Base-by-base conservation (phyloP, 2,888 invertebrate genomes). In the Lobophora halterata region DNA sequence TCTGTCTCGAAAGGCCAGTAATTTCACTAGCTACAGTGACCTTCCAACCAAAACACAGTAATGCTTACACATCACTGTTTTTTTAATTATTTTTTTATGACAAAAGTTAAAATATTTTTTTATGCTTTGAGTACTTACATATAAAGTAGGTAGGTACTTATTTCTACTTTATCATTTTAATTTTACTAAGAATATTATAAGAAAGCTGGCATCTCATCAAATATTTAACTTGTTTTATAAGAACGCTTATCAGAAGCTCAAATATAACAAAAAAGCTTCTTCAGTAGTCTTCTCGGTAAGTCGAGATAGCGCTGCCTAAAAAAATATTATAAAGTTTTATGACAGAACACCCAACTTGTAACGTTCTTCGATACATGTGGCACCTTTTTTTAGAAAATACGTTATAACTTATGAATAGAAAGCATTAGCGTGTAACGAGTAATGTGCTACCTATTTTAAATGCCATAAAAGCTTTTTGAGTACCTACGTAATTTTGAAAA, bases 201-300 rank as follows among this genome's bases (percentile, higher is more conserved):
- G 9, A 9, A 38, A 19, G 14, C 19, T 24, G 23, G 7, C 20
- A 33, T 13, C 7, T 14, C 19, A 10, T 28, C 39, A 40, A 49
- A 49, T 48, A 46, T 43, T 32, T 42, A 30, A 16, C 12, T 16
- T 30, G 38, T 44, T 48, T 44, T 27, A 20, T 23, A 14, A 10
- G 41, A 42, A 49, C 50, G 52, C 69, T 79, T 82, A 82, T 81
- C 80, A 58, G 36, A 57, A 62, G 42, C 60, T 50, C 65, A 75
- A 75, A 76, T 70, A 71, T 65, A 70, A 64, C 62, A 67, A 65
- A 63, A n/a, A 68, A 58, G 79, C 80, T 79, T 71, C 82, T 73
- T 72, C 74, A 81, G 80, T 64, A 83, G 82, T 77, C 61, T 61
- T 56, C n/a, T 58, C 55, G 71, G 62, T 73, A 57, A 61, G 37